These are phyloP conservation scores for Apamea crenata DNA, from an alignment of 2,888 invertebrate species.

Conservation along the genomic window DNA sequence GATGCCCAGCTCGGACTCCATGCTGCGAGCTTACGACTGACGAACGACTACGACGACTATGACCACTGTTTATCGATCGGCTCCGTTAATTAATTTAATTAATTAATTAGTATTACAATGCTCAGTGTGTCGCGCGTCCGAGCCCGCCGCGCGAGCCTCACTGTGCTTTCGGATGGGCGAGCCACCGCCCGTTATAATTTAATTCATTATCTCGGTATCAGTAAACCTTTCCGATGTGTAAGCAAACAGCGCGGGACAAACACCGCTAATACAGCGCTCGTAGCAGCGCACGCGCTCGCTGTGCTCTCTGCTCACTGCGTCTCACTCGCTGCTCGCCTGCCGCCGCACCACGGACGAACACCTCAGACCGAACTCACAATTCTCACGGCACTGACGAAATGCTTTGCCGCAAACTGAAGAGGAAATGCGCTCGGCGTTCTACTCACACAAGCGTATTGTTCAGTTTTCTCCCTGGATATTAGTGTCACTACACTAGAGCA, in stretches of 20 bases:
- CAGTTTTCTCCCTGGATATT: neutral
- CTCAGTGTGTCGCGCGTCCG: conserved; percentile 30
- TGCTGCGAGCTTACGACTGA: neutral
- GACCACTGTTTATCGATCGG: conserved; percentile 14
- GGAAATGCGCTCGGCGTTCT: neutral
- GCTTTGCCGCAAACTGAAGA: neutral
- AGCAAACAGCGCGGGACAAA: conserved; percentile 58
- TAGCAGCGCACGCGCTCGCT: conserved; percentile 15
- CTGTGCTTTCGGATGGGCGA: conserved; percentile 54
- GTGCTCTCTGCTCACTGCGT: neutral
- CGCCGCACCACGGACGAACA: neutral
- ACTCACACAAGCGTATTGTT: neutral
- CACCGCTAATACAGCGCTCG: conserved; percentile 35
- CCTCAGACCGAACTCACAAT: neutral
- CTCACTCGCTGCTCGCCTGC: neutral
- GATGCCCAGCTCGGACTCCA: conserved; percentile 72
- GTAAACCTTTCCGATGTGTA: conserved; percentile 61
- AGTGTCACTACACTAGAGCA: neutral
- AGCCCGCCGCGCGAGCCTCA: conserved; percentile 49
- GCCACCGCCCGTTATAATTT: conserved; percentile 61
- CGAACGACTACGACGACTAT: neutral
- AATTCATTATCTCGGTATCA: conserved; percentile 70
- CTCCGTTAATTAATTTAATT: conserved; percentile 26
- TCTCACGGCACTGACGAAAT: neutral
- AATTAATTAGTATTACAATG: conserved; percentile 22